These are phyloP conservation scores for Eilema depressum DNA, from an alignment of 2,888 invertebrate genomes.

Conservation along the genomic window DNA sequence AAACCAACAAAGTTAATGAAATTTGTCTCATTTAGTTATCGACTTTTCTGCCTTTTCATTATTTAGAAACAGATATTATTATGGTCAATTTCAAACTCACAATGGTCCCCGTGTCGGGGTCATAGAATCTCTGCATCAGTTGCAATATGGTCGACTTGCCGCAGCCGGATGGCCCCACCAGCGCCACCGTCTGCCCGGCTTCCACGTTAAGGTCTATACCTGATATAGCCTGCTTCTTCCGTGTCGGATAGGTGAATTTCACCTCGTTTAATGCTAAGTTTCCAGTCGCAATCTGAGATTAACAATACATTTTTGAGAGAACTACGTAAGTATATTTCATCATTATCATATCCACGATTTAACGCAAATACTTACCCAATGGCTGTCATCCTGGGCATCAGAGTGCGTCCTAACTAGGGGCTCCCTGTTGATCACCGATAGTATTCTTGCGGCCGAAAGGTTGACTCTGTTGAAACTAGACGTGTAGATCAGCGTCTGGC, in stretches of 20 bases:
- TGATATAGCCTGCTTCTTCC: conserved; percentile 90
- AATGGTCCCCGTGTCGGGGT: conserved; percentile 88
- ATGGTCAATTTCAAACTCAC: conserved; percentile 42
- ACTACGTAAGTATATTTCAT: no score
- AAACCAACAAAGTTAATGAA: no score
- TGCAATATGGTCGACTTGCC: conserved; percentile 94
- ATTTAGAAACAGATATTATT: background rate
- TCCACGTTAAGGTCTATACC: conserved; percentile 89
- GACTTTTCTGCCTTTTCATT: no score
- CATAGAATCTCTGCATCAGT: conserved; percentile 92
- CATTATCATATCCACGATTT: background rate
- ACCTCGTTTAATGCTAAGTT: conserved; percentile 89
- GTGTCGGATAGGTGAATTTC: conserved; percentile 93
- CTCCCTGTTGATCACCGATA: conserved; percentile 65
- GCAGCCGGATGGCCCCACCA: conserved; percentile 92
- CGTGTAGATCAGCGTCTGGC: conserved; percentile 91
- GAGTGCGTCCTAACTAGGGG: conserved; percentile 68
- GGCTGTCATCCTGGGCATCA: conserved; percentile 64
- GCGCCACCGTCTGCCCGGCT: conserved; percentile 91
- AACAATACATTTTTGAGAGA: background rate
- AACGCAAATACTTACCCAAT: conserved; percentile 65
- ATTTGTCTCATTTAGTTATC: no score
- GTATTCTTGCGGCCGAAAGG: conserved; percentile 69
- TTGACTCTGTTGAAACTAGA: conserved; percentile 91
- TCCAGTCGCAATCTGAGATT: conserved; percentile 86